Conservation (phyloP, 2,888 invertebrate species). For the Monochamus alternatus region DNA sequence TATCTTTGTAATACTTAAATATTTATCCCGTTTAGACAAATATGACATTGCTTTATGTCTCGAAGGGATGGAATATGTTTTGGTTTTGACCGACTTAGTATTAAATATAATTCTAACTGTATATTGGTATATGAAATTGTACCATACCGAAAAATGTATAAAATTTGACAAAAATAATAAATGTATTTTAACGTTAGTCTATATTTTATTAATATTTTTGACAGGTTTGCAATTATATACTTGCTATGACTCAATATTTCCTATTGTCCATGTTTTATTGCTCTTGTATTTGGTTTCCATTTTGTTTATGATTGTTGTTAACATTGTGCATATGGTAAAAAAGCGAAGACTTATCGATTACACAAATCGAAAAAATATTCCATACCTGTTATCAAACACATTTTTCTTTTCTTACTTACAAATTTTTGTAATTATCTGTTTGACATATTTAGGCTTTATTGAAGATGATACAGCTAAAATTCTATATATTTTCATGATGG, state of each 20-base stretch:
- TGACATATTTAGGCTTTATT: background rate
- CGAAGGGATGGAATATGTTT: conserved; percentile 34
- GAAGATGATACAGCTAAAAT: background rate
- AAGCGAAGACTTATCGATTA: conserved; percentile 32
- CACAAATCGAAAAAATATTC: conserved; percentile 29
- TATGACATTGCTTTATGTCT: conserved; percentile 21
- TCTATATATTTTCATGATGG: conserved; percentile 22
- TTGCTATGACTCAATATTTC: conserved; percentile 19
- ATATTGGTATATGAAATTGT: conserved; percentile 45
- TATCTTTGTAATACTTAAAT: conserved; percentile 20
- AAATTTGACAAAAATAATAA: conserved; percentile 36
- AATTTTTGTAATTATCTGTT: background rate
- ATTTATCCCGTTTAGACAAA: background rate
- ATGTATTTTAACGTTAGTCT: conserved; percentile 28
- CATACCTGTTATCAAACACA: conserved; percentile 37
- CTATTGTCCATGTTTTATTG: conserved; percentile 22
- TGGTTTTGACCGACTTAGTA: conserved; percentile 36
- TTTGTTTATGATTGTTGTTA: conserved; percentile 43
- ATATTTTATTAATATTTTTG: conserved; percentile 30
- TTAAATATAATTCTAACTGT: conserved; percentile 39
- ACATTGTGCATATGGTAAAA: conserved; percentile 42
- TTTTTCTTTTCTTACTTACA: conserved; percentile 38
- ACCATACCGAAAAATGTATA: conserved; percentile 25
- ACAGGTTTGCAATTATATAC: conserved; percentile 29
- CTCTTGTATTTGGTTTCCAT: conserved; percentile 39